Evolutionary conservation across 2,797 vertebrate species (phyloP), one percentile per base, ranked within the genome.

Genomic region (Parotocinclus haroldoi): DNA sequence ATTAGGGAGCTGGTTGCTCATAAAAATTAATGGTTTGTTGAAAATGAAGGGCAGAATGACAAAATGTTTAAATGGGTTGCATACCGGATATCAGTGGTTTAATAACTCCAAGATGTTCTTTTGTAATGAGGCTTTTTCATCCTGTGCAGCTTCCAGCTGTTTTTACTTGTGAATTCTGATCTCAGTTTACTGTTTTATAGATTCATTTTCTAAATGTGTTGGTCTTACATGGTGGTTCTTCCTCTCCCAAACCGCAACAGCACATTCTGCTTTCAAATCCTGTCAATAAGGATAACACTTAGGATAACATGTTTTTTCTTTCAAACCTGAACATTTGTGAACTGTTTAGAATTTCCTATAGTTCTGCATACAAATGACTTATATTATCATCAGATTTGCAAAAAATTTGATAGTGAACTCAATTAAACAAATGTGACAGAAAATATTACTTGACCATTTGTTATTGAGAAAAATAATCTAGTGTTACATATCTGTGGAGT

Each of bases 21-120:
- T 42, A 14, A 38, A 60, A 40, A 27, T 49, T n/a, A n/a, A 38
- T 14, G 52, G 46, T 37, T 40, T 9, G 14, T 38, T 19, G 16
- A 55, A 62, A 72, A 19, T n/a, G n/a, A n/a, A 36, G 63, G 1
- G 62, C 6, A 59, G 50, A n/a, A n/a, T n/a, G n/a, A 58, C 71
- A 63, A 42, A 42, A 55, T 58, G 58, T 44, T 44, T 36, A 39
- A n/a, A n/a, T 0, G 11, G 60, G 19, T 27, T 27, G 16, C 42
- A 9, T 18, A 45, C 58, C 14, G n/a, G 63, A 62, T 39, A 45
- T 60, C n/a, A 7, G 67, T 37, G 17, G 52, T 12, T 11, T 58
- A 58, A 62, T 66, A 58, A 63, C 58, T 56, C 19, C 54, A 76
- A 72, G 58, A 73, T 70, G 62, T 55, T 60, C 12, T 44, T 19